Percentiles rank a stretch among this genome's conserved stretches.
These are phyloP conservation scores for Zaprionus tsacasi DNA, from an alignment of 1,140 invertebrate species.

Conservation along the genomic window DNA sequence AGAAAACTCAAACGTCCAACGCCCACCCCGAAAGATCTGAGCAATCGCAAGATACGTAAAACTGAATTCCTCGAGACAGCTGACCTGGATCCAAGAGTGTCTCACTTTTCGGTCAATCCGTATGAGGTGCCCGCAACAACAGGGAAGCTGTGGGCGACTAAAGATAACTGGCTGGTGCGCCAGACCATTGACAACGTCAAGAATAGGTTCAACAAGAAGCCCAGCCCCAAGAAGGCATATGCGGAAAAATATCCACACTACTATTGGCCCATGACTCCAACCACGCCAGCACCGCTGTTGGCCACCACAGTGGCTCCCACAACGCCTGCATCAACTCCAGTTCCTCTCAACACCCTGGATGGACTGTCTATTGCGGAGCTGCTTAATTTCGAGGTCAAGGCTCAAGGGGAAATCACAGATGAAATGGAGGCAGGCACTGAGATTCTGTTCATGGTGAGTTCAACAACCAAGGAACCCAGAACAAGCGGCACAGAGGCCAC, in stretches of 20 bases:
- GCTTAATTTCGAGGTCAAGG: slow-evolving; percentile 18
- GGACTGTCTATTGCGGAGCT: slow-evolving; percentile 30
- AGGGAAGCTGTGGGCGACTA: slow-evolving; percentile 33
- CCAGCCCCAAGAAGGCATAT: slow-evolving; percentile 34
- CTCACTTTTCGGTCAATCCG: not conserved
- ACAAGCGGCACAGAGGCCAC: not conserved
- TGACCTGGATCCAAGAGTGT: not conserved
- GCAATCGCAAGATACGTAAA: slow-evolving; percentile 68
- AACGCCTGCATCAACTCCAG: slow-evolving; percentile 1
- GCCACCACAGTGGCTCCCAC: slow-evolving; percentile 3
- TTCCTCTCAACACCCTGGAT: not conserved
- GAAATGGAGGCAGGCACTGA: slow-evolving; percentile 34
- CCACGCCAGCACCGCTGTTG: not conserved
- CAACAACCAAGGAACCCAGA: not conserved
- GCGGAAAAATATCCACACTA: slow-evolving; percentile 19
- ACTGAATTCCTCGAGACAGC: slow-evolving; percentile 28
- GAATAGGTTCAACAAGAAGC: slow-evolving; percentile 34
- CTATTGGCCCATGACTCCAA: not conserved
- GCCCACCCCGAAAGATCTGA: slow-evolving; percentile 40
- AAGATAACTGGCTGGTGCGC: slow-evolving; percentile 59
- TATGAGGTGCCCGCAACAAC: slow-evolving; percentile 14
- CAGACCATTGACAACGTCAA: slow-evolving; percentile 47
- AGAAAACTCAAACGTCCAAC: slow-evolving; percentile 19
- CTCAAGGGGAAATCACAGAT: slow-evolving; percentile 12
- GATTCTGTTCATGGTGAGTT: slow-evolving; percentile 24